Evolutionary conservation across 1,140 invertebrate genomes (phyloP).

Genomic region (Drosophila equinoxialis): DNA sequence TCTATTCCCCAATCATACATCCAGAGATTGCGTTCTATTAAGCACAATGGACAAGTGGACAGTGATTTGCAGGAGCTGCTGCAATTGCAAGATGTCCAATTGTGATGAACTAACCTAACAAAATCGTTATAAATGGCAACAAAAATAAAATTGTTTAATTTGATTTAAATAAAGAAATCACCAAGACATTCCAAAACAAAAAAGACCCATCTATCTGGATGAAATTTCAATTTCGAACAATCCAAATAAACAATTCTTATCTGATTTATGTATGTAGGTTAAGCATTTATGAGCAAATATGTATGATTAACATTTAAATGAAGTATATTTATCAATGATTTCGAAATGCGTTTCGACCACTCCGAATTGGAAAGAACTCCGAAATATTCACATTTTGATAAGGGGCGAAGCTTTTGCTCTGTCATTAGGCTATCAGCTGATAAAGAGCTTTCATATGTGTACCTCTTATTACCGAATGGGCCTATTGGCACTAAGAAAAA

Average conservation of each 20-base stretch:
- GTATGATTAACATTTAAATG: neutral
- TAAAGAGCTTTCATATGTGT: neutral
- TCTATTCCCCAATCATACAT: slow-evolving; percentile 62
- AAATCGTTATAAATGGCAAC: neutral
- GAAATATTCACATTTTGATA: neutral
- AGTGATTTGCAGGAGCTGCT: slow-evolving; percentile 42
- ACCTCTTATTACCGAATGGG: neutral
- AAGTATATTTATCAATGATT: neutral
- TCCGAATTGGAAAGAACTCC: slow-evolving; percentile 6
- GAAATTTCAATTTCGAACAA: too few relatives aligned
- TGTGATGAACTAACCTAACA: neutral
- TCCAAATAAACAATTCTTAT: too few relatives aligned
- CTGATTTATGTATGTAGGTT: neutral
- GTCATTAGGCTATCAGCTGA: neutral
- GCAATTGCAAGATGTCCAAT: slow-evolving; percentile 41
- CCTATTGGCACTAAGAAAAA: neutral
- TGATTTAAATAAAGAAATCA: neutral
- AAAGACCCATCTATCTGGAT: too few relatives aligned
- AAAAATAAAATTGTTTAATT: too few relatives aligned
- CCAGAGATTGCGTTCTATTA: slow-evolving; percentile 47
- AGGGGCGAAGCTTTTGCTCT: neutral
- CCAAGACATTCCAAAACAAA: too few relatives aligned
- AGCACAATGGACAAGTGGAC: slow-evolving; percentile 56
- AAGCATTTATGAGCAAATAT: too few relatives aligned
- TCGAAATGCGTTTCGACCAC: neutral